phyloP scores from a whole-genome alignment of 2,113 vertebrate genomes.

The Boleophthalmus pectinirostris region DNA sequence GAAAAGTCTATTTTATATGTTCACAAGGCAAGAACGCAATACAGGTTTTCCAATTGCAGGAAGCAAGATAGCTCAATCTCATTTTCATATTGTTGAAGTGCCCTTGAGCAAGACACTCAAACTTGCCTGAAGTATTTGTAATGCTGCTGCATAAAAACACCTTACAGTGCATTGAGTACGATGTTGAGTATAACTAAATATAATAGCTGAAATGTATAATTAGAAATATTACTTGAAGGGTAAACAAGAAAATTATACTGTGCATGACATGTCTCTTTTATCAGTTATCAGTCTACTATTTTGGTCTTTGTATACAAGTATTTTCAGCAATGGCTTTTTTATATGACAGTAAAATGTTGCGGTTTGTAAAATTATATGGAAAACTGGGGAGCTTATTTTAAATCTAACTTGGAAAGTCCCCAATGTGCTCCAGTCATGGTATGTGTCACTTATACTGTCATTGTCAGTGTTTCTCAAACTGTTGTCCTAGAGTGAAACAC shows the following conservation, averaged over 20 bases:
- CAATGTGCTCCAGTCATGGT: neutral
- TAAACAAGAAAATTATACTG: neutral
- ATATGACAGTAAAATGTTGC: neutral
- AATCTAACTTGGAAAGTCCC: conserved; percentile 2
- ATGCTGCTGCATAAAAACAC: neutral
- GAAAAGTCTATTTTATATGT: neutral
- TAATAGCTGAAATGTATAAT: neutral
- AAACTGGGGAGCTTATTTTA: neutral
- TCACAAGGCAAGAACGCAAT: neutral
- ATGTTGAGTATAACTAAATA: neutral
- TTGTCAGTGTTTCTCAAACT: neutral
- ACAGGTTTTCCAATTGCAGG: neutral
- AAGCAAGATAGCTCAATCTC: neutral
- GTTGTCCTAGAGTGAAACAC: neutral
- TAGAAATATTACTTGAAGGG: neutral
- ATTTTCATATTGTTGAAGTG: neutral
- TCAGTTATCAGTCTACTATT: neutral
- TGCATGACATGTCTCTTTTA: neutral
- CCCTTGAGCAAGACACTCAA: neutral
- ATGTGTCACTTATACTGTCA: neutral
- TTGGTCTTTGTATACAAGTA: neutral
- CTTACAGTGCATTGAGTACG: neutral
- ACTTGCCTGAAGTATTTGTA: neutral
- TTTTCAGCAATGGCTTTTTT: conserved; percentile 1
- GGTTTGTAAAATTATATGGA: neutral